Base-by-base conservation (phyloP, 2,888 invertebrate species). In the Pseudeuparius sepicola region DNA sequence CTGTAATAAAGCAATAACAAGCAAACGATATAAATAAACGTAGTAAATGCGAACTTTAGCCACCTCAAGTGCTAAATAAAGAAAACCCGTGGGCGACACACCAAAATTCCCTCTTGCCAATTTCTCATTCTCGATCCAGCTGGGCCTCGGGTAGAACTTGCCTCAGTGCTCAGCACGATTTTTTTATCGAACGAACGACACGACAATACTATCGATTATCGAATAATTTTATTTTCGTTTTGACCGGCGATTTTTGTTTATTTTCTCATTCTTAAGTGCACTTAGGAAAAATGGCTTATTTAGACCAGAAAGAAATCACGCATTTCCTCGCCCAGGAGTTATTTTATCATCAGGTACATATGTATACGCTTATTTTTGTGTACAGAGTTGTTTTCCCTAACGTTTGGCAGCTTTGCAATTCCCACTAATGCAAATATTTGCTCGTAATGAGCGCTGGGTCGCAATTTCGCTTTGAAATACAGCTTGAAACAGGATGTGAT, bases 271-370 rank as follows among this genome's bases (percentile, higher is more conserved):
- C 20, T 12, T 7, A 12, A 9, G 12, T 11, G 9, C n/a, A 14
- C 9, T 31, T 14, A 13, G 31, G 34, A 34, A 32, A 26, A 36
- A 61, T 61, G 61, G 61, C 58, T 42, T 60, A 58, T 44, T 78
- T 84, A 71, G 84, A 85, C 69, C 79, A 83, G 60, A 75, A 78
- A 68, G 85, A 85, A 72, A 80, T 85, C 61, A 82, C 83, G 54
- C 82, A 78, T 67, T 80, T 84, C 66, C 73, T 85, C 57, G 83
- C 84, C 58, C 82, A 78, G 61, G 85, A 85, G 73, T 78, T 82
- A 70, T 81, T 80, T 68, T 83, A 84, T 66, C 84, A 85, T 77
- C 61, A 63, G 60, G 60, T 61, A 47, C 31, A 28, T 35, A 4
- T 31, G 4, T n/a, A n/a, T n/a, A n/a, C n/a, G n/a, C n/a, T n/a